Evolutionary conservation across 1,140 invertebrate species (phyloP).

Genomic region (Brachionus asplanchnoidis): DNA sequence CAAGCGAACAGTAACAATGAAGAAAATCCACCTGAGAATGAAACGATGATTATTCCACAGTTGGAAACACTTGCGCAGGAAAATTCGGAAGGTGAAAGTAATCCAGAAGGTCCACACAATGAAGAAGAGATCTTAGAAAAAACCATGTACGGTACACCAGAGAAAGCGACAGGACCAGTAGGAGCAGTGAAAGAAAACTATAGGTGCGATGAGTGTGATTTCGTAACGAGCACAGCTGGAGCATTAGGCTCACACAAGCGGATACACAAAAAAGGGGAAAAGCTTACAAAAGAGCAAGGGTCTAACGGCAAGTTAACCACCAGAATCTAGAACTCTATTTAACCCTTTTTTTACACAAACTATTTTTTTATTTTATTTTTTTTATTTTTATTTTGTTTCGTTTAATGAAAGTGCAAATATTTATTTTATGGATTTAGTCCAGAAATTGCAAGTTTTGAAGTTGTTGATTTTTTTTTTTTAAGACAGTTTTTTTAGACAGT

Average conservation of each 20-base stretch:
- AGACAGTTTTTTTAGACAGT: not conserved
- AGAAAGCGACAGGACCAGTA: not conserved
- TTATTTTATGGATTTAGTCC: not conserved
- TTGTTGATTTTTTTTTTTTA: not conserved
- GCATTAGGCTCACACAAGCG: not conserved
- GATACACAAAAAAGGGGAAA: not conserved
- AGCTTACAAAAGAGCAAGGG: not conserved
- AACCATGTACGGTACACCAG: not conserved
- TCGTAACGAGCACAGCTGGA: not conserved
- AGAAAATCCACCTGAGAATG: not conserved
- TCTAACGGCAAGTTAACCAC: not conserved
- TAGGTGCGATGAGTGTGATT: not conserved
- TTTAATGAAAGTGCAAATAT: not conserved
- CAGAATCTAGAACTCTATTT: not conserved
- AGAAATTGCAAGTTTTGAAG: not conserved
- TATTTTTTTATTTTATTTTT: not conserved
- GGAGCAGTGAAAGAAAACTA: not conserved
- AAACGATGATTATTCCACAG: not conserved
- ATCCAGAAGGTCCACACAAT: not conserved
- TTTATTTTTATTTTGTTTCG: not conserved
- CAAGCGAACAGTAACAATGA: not conserved
- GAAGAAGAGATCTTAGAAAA: not conserved
- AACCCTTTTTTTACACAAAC: not conserved
- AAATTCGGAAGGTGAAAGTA: not conserved
- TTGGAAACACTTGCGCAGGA: not conserved